A percentile compares a stretch with the other conserved stretches of the same genome.
These are phyloP conservation scores for Phortica variegata DNA, from an alignment of 1,140 invertebrate species.

Conservation along the genomic window DNA sequence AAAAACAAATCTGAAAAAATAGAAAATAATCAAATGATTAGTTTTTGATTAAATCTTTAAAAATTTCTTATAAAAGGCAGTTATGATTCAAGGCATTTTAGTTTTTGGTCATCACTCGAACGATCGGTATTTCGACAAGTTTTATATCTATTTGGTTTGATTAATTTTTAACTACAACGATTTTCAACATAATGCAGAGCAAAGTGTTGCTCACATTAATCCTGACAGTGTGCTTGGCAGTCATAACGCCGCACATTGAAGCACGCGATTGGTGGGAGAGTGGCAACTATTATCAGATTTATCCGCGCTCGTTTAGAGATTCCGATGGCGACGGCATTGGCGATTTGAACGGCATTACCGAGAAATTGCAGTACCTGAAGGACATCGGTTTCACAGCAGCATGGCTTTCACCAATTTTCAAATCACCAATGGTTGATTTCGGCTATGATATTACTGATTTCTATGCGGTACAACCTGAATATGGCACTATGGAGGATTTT, in stretches of 20 bases:
- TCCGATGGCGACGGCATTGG: constrained; percentile 72
- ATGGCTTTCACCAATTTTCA: constrained; percentile 74
- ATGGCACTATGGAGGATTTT: constrained; percentile 75
- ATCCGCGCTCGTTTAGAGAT: constrained; percentile 75
- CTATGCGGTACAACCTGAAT: constrained; percentile 67
- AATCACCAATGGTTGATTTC: constrained; percentile 69
- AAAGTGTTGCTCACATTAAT: no score
- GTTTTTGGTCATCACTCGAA: no score
- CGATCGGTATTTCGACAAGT: no score
- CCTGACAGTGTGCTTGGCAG: no score
- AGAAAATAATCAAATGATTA: no score
- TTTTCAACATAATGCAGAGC: no score
- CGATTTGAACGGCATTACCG: constrained; percentile 64
- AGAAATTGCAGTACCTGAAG: constrained; percentile 60
- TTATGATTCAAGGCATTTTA: no score
- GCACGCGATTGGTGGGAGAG: constrained; percentile 71
- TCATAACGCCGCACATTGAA: constrained; percentile 13
- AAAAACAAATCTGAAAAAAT: no score
- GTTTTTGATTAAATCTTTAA: no score
- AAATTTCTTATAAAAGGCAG: no score
- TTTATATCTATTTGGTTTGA: no score
- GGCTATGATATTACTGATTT: constrained; percentile 80
- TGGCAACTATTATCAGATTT: constrained; percentile 73
- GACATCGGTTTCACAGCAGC: constrained; percentile 62
- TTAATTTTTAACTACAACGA: no score